Evolutionary conservation across 92 coral and sea anemone genomes (phyloP), one percentile per base, ranked within the genome.

Genomic region (Paragorgia papillata): DNA sequence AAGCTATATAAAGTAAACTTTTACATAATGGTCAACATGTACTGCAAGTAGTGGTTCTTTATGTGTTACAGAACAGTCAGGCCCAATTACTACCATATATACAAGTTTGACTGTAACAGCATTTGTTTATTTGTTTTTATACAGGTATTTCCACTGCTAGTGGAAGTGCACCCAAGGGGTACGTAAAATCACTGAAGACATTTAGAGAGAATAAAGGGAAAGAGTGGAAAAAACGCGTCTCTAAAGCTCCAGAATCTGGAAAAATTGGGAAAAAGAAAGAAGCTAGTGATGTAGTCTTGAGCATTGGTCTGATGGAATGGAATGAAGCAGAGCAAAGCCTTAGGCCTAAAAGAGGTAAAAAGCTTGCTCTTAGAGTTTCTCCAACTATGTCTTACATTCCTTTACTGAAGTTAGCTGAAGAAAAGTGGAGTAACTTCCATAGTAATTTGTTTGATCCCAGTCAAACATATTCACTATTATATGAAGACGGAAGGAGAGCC

Each of bases 401-500:
- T 5, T 58, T 80, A 2, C 50, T 44, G 2, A 25, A 80, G 14
- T 30, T 73, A 66, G 91, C 88, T 1, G 62, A 79, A 68, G 74
- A 71, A 13, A 83, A 87, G 24, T 83, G 85, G 87, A 64, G 66
- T 43, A 66, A 50, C 8, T 83, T 82, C 71, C 67, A 83, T 18
- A 79, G 82, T 26, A 82, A 87, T 35, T 39, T 83, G 14, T 79
- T 69, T 37, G 82, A 87, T 33, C 58, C 64, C 7, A 54, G 69
- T 29, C 73, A 87, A 34, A 14, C 69, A 5, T 87, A 83, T 61
- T 66, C 58, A 32, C 66, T 83, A 32, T 37, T 87, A 67, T 83
- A 83, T 74, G 91, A 87, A 73, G 91, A 87, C 40, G 77, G 70
- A 22, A 22, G 51, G 2, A 76, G 48, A 61, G 90, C 87, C 13